Evolutionary conservation across 2,888 invertebrate genomes (phyloP), one percentile per base, ranked within the genome.

Genomic region (Pandemis cinnamomeana): DNA sequence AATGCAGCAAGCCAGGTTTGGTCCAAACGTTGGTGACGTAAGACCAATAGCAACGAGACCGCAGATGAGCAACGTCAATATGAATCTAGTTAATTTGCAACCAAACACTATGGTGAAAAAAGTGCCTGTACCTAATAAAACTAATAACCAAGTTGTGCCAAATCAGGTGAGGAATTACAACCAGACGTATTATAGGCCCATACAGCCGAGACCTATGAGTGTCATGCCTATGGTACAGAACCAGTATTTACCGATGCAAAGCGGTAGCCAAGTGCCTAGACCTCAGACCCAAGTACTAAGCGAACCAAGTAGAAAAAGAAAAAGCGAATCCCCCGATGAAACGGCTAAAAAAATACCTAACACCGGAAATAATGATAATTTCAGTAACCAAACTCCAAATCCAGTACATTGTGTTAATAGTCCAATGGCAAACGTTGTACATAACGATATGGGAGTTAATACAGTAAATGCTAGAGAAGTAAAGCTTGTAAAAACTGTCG

Each of bases 311-410:
- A 86, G 88, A 76, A 91, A 91, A 82, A 84, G 91, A 78, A 91
- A 91, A 81, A 91, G 91, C 61, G 91, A 91, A 84, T 91, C 91
- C 5, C 91, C 91, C 0, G 91, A 91, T 78, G 91, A 91, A 72
- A 80, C 82, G 5, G 81, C 83, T 71, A 87, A 84, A 71, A 89
- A 87, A 78, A 82, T 86, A 51, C 76, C 80, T 7, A 76, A 78
- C 0, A 79, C 77, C 62, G 72, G 78, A 67, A 62, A 81, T n/a
- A 83, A 20, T 20, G 20, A 13, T 2, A 15, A 80, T 75, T 27
- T 48, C 20, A 48, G 2, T 36, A 73, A 66, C 61, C 67, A 72
- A 27, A 27, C 51, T 11, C 11, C 20, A 13, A 15, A 51, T 58
- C 7, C 11, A 11, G 1, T 63, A 58, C 44, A 55, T 36, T 58